Evolutionary conservation across 2,113 vertebrate species (phyloP).

Genomic region (Porphyrio hochstetteri): DNA sequence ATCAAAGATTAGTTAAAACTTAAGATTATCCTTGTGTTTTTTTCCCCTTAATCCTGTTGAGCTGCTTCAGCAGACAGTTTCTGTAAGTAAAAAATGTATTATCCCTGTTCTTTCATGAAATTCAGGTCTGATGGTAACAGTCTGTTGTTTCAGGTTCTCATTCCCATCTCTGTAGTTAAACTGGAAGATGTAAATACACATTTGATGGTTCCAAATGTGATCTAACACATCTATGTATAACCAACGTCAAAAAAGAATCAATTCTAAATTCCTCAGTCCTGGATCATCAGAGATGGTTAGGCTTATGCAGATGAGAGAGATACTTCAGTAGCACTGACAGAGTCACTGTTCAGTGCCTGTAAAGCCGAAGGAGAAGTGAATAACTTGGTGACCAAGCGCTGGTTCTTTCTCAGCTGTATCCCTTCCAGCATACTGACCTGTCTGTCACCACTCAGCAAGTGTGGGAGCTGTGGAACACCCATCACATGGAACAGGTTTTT

Average conservation of each 20-base stretch:
- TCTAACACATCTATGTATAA: background rate
- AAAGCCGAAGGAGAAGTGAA: background rate
- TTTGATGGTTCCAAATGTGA: background rate
- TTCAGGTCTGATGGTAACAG: background rate
- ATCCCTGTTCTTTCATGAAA: background rate
- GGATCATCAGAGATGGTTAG: background rate
- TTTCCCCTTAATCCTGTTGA: slow-evolving; percentile 35
- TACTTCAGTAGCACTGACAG: background rate
- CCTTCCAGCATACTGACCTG: background rate
- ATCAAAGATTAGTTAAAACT: slow-evolving; percentile 31
- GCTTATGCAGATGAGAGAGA: background rate
- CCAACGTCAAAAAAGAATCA: background rate
- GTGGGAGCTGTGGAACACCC: background rate
- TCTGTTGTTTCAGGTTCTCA: background rate
- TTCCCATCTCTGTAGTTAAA: background rate
- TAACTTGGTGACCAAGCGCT: background rate
- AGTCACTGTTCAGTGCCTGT: background rate
- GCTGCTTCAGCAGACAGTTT: slow-evolving; percentile 21
- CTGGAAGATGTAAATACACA: background rate
- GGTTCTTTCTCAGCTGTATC: background rate
- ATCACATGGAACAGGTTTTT: background rate
- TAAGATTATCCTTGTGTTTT: slow-evolving; percentile 24
- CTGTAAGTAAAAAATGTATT: slow-evolving; percentile 9
- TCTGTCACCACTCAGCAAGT: background rate
- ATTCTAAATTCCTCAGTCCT: background rate